Evolutionary conservation across 2,797 vertebrate species (phyloP).

Genomic region (Gallinago stenura): DNA sequence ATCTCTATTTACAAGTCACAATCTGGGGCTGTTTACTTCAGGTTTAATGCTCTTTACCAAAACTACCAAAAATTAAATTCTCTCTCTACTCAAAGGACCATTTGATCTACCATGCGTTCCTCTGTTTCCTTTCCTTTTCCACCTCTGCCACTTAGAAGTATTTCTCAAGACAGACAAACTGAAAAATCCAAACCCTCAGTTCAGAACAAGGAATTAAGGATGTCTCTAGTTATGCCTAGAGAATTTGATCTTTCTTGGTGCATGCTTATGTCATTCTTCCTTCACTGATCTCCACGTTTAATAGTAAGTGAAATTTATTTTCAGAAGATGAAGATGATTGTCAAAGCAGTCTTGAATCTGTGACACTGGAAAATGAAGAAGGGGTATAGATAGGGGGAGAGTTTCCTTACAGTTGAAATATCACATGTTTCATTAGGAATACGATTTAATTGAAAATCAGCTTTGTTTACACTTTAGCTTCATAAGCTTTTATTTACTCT

Average conservation of each 20-base stretch:
- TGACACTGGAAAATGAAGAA: background rate
- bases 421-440: background rate
- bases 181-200: background rate
- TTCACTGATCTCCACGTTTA: background rate
- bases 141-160: background rate
- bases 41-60: background rate
- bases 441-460: background rate
- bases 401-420: background rate
- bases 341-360: background rate
- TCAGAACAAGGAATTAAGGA: background rate
- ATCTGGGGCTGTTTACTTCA: background rate
- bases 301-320: background rate
- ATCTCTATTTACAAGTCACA: accelerated
- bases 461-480: background rate
- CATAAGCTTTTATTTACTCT: constrained; percentile 26
- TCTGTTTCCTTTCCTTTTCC: background rate
- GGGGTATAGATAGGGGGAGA: background rate
- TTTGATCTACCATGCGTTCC: background rate
- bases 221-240: background rate
- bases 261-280: background rate
- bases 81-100: background rate
- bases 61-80: background rate
- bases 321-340: background rate
- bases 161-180: background rate
- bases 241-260: background rate